Evolutionary conservation across 2,888 invertebrate genomes (phyloP).

Genomic region (Sarcophaga caerulescens): DNA sequence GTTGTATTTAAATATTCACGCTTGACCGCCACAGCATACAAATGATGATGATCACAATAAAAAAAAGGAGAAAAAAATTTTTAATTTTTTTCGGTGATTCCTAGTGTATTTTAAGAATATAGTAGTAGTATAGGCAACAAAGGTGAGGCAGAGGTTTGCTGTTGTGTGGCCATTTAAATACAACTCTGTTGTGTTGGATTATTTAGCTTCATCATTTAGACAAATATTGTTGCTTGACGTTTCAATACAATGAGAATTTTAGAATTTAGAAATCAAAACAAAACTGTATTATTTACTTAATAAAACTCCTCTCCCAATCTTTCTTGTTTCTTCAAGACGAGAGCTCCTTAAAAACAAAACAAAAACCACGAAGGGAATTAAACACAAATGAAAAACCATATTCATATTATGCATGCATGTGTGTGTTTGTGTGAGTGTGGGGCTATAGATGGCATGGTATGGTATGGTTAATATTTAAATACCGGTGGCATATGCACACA

Average conservation of each 20-base stretch:
- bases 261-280: conserved; percentile 61
- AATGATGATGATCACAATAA: conserved; percentile 2
- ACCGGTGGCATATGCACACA: conserved; percentile 15
- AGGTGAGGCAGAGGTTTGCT: background rate
- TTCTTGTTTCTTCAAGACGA: background rate
- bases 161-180: conserved; percentile 60
- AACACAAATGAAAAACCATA: conserved; percentile 6
- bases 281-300: conserved; percentile 62
- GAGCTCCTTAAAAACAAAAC: conserved; percentile 4
- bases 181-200: conserved; percentile 3
- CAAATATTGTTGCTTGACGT: conserved; percentile 64
- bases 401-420: background rate
- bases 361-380: background rate
- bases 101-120: background rate
- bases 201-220: conserved; percentile 68
- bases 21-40: conserved; percentile 72
- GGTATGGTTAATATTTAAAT: conserved; percentile 54
- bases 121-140: too few species aligned
- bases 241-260: conserved; percentile 62
- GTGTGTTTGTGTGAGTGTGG: too few species aligned
- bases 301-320: conserved; percentile 11
- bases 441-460: too few species aligned
- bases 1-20: conserved; percentile 79
- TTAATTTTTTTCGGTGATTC: background rate
- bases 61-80: too few species aligned